Evolutionary conservation across 2,888 invertebrate genomes (phyloP).

Genomic region (Yponomeuta sedellus): DNA sequence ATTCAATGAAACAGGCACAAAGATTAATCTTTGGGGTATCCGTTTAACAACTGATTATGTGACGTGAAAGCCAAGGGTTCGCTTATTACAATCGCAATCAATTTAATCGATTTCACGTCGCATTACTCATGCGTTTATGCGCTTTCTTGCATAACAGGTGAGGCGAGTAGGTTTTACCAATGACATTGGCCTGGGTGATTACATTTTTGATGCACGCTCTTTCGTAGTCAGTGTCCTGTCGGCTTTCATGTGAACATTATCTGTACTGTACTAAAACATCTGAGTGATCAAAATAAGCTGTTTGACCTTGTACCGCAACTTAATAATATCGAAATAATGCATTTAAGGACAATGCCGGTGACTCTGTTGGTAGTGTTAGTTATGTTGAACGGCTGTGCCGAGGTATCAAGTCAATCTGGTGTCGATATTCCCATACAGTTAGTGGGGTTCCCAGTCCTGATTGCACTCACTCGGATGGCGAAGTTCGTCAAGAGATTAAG

Average conservation of each 20-base stretch:
- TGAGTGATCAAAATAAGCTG: background rate
- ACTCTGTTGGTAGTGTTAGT: slow-evolving; percentile 17
- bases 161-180: slow-evolving; percentile 12
- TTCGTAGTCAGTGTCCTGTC: background rate
- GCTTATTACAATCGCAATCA: background rate
- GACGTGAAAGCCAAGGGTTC: background rate
- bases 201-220: background rate
- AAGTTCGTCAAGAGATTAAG: slow-evolving; percentile 20
- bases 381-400: slow-evolving; percentile 17
- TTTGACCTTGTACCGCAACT: background rate
- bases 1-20: too few species aligned
- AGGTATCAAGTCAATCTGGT: slow-evolving; percentile 20
- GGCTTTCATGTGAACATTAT: background rate
- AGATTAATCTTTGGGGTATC: too few species aligned
- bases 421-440: slow-evolving; percentile 22
- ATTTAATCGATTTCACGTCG: background rate
- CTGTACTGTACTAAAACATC: background rate
- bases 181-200: slow-evolving; percentile 17
- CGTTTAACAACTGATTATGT: background rate
- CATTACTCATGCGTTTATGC: slow-evolving; percentile 3
- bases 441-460: slow-evolving; percentile 20
- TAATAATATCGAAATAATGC: slow-evolving; percentile 9
- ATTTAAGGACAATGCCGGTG: slow-evolving; percentile 8
- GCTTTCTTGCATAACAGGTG: slow-evolving; percentile 8
- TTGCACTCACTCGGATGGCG: slow-evolving; percentile 19